phyloP scores from a whole-genome alignment of 2,113 vertebrate genomes.

The Callithrix jacchus region DNA sequence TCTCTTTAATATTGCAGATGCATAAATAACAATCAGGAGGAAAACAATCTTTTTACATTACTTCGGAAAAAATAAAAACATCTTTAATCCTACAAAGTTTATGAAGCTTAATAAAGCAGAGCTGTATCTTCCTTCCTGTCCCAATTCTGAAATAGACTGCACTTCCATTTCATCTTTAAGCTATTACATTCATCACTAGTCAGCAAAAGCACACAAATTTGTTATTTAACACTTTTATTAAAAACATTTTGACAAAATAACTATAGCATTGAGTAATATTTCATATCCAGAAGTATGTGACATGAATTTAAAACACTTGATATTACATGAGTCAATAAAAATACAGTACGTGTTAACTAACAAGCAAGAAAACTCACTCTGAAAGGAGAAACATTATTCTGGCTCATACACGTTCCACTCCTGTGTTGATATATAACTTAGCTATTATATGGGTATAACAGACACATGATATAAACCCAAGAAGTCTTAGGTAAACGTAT shows the following conservation, averaged over 20 bases:
- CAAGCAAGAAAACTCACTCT: not conserved
- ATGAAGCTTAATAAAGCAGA: not conserved
- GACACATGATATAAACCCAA: not conserved
- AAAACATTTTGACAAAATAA: not conserved
- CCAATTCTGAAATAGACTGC: not conserved
- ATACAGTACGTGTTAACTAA: not conserved
- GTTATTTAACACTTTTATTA: slow-evolving; percentile 15
- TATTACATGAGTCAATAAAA: not conserved
- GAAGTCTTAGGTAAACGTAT: not conserved
- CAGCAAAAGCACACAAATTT: not conserved
- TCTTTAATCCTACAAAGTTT: not conserved
- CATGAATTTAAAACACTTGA: not conserved
- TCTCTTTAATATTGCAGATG: not conserved
- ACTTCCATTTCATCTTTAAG: not conserved
- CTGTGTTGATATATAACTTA: not conserved
- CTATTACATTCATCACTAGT: not conserved
- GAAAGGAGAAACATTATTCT: not conserved
- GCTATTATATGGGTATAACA: not conserved
- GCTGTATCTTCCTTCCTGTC: not conserved
- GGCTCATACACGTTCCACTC: not conserved
- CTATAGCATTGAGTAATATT: not conserved
- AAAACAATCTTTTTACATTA: not conserved
- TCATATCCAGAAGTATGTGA: not conserved
- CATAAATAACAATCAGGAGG: not conserved
- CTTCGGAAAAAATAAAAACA: not conserved